Base-by-base conservation (phyloP, 2,797 vertebrate genomes). In the Anguilla anguilla region DNA sequence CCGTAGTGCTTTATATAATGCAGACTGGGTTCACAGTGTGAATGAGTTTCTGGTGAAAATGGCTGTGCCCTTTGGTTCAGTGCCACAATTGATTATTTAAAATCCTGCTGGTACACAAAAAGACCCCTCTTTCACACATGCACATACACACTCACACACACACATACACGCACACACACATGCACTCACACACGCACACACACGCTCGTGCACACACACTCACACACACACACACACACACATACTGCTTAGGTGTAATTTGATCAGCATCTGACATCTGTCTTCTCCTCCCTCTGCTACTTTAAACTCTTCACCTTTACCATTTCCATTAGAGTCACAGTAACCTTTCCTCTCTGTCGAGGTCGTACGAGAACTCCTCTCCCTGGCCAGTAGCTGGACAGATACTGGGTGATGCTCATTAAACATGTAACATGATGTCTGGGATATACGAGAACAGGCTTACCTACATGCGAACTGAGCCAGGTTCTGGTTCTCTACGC, bases 261-360 rank as follows among this genome's bases (percentile, higher is more conserved):
- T 87, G 77, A 88, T 39, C 43, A 35, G n/a, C 94, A 95, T 89
- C 94, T 91, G 55, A 88, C n/a, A 31, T 86, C 51, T 7, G 88
- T 90, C 64, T 2, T 67, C 64, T 28, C 88, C 85, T 88, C 83
- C 5, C 85, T 35, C 92, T 94, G 94, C 94, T 72, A 94, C 91
- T 93, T 91, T 95, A 95, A 95, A 94, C 95, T 91, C 89, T 95
- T 96, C 94, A 96, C 95, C 95, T 96, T 96, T 96, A 96, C 93
- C 94, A 95, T 95, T 95, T 95, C 92, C 92, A 61, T 64, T 86
- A 72, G 5, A 84, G 90, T 88, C 3, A 61, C 91, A 92, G 90
- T 88, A 90, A 90, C 91, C 93, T 93, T 92, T 90, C 89, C 86
- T 72, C 85, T 86, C 53, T 92, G 85, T 3, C n/a, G 86, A 86